Evolutionary conservation across 1,140 invertebrate species (phyloP).

Genomic region (Psilanteris sp.): DNA sequence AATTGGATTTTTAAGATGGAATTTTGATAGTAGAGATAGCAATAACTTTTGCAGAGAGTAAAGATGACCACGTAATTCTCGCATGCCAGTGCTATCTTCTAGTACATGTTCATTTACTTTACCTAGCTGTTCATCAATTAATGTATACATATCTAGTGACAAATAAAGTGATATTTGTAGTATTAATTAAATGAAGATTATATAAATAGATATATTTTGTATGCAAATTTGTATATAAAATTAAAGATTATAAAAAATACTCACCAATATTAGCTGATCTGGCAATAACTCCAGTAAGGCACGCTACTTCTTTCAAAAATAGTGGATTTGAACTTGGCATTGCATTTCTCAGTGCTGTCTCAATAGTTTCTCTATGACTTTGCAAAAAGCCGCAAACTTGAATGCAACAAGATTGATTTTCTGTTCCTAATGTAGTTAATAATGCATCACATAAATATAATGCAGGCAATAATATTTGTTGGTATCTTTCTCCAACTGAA

Average conservation of each 20-base stretch:
- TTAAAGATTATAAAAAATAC: conserved; percentile 11
- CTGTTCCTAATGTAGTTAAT: conserved; percentile 88
- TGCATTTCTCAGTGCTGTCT: conserved; percentile 86
- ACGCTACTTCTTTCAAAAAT: conserved; percentile 85
- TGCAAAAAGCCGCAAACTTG: conserved; percentile 90
- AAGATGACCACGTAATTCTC: conserved; percentile 81
- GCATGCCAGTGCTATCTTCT: conserved; percentile 77
- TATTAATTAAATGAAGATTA: too few relatives aligned
- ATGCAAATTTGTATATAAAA: not conserved
- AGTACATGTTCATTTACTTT: conserved; percentile 65
- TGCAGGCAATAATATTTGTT: conserved; percentile 89
- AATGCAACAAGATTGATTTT: conserved; percentile 88
- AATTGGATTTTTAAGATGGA: conserved; percentile 72
- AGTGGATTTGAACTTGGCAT: conserved; percentile 81
- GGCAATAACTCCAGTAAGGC: conserved; percentile 88
- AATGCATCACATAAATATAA: conserved; percentile 89
- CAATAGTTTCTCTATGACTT: conserved; percentile 89
- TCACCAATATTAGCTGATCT: conserved; percentile 85
- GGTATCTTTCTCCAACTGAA: conserved; percentile 84
- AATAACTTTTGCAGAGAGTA: conserved; percentile 85
- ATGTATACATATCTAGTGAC: conserved; percentile 77
- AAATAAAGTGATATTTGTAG: too few relatives aligned
- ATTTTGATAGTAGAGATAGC: conserved; percentile 85
- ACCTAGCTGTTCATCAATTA: conserved; percentile 75
- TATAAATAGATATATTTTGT: too few relatives aligned